Percentiles rank a stretch among this genome's conserved stretches.
phyloP scores from a whole-genome alignment of 2,113 vertebrate genomes.

The Oceanodroma tethys region DNA sequence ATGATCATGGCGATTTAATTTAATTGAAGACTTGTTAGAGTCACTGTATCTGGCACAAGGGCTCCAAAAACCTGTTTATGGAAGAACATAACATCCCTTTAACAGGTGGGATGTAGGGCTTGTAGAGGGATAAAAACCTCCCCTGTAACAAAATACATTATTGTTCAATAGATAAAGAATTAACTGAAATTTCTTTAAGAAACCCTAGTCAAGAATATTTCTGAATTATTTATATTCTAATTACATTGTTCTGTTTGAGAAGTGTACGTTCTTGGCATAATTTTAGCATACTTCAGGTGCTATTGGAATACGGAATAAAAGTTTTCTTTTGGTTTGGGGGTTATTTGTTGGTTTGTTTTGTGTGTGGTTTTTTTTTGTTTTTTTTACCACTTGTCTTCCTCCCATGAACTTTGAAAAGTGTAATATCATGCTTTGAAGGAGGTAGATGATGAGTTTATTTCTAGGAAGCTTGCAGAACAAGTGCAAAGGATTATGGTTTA shows the following conservation, averaged over 20 bases:
- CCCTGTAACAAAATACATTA: not conserved
- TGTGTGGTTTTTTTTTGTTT: not conserved
- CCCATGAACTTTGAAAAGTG: not conserved
- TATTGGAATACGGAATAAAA: not conserved
- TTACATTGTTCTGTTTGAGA: conserved; percentile 2
- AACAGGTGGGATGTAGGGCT: not conserved
- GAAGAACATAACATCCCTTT: not conserved
- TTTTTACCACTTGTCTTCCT: not conserved
- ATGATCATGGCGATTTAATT: not conserved
- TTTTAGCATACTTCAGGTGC: not conserved
- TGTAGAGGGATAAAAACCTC: not conserved
- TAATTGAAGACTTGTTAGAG: not conserved
- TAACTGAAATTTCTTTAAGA: not conserved
- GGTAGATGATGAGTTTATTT: not conserved
- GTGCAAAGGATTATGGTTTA: not conserved
- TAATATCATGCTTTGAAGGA: not conserved
- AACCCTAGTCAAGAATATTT: conserved; percentile 2
- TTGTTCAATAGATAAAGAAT: not conserved
- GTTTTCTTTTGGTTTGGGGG: not conserved
- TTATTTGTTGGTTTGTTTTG: not conserved
- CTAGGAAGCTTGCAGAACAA: not conserved
- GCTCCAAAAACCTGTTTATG: not conserved
- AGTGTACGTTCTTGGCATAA: not conserved
- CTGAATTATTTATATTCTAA: conserved; percentile 53
- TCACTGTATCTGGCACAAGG: not conserved